Evolutionary conservation across 2,113 vertebrate species (phyloP).

Genomic region (Ptilorrhoa leucosticta): DNA sequence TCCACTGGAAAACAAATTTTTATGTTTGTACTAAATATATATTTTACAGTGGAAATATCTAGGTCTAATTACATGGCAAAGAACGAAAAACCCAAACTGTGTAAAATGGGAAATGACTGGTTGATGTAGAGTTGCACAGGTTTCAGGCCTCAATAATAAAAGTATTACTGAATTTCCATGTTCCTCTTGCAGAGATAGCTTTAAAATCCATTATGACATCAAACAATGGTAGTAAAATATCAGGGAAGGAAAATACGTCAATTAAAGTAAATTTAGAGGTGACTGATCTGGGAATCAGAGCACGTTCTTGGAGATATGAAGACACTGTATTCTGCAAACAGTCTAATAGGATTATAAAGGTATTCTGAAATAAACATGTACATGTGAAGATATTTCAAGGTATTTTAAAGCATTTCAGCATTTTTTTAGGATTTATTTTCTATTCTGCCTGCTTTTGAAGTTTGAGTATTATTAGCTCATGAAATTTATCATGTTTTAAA

Average conservation of each 20-base stretch:
- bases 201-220: background rate
- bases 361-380: background rate
- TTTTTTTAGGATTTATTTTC: background rate
- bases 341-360: background rate
- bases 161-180: background rate
- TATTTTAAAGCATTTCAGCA: background rate
- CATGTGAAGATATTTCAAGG: background rate
- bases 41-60: background rate
- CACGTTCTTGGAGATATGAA: background rate
- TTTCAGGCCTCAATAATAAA: background rate
- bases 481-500: background rate
- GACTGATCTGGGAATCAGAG: background rate
- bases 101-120: background rate
- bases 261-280: background rate
- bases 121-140: background rate
- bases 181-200: background rate
- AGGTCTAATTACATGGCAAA: background rate
- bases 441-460: background rate
- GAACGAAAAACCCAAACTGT: background rate
- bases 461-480: background rate
- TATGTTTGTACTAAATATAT: background rate
- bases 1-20: background rate
- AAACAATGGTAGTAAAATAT: accelerated
- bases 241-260: accelerated
- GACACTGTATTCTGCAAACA: background rate